Percentiles rank a stretch among this genome's conserved stretches.
These are phyloP conservation scores for Megalurothrips usitatus DNA, from an alignment of 2,888 invertebrate genomes.

Conservation along the genomic window DNA sequence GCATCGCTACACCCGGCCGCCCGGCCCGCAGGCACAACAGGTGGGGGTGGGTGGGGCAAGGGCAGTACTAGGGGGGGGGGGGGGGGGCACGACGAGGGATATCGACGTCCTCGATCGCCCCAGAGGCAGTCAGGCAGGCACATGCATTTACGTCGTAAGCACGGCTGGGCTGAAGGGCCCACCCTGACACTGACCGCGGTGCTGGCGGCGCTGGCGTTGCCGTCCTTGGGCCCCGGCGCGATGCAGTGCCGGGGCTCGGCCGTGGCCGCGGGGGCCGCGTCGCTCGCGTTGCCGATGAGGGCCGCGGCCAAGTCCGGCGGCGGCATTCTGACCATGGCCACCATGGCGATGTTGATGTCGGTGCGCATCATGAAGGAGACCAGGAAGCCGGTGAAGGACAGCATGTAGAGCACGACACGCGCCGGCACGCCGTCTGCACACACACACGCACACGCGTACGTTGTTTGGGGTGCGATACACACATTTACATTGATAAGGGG, in stretches of 20 bases:
- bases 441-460: not conserved
- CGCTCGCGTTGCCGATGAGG: conserved; percentile 36
- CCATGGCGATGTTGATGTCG: conserved; percentile 66
- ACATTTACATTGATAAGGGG: not conserved
- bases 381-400: conserved; percentile 67
- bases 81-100: not conserved
- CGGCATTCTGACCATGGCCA: conserved; percentile 57
- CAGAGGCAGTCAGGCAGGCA: too few species aligned
- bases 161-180: too few species aligned
- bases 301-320: conserved; percentile 34
- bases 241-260: conserved; percentile 42
- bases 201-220: conserved; percentile 37
- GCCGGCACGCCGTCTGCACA: conserved; percentile 57
- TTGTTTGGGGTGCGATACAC: not conserved
- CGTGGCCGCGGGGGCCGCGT: conserved; percentile 38
- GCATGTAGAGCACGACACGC: conserved; percentile 62
- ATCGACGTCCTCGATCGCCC: too few species aligned
- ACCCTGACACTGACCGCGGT: not conserved
- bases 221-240: conserved; percentile 37
- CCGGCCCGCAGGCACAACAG: too few species aligned
- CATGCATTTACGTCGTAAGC: too few species aligned
- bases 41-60: not conserved
- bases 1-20: too few species aligned
- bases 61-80: not conserved
- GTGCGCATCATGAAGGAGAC: conserved; percentile 73